These are phyloP conservation scores for Neria commutata DNA, from an alignment of 2,888 invertebrate genomes.

Conservation along the genomic window DNA sequence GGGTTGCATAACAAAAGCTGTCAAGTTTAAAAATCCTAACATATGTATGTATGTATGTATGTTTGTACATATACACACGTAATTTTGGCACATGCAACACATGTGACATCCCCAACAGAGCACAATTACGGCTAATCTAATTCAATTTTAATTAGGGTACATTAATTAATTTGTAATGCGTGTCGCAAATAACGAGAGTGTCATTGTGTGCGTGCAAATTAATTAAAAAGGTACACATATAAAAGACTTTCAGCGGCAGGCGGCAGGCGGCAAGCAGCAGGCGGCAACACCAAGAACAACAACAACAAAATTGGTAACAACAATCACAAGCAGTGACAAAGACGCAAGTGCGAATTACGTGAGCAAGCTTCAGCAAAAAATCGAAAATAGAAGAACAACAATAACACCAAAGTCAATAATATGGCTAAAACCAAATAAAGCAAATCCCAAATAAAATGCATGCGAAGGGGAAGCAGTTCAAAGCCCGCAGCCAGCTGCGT, in stretches of 20 bases:
- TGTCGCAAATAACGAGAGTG: constrained; percentile 43
- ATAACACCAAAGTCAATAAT: not conserved
- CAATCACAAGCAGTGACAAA: not conserved
- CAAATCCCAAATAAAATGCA: constrained; percentile 13
- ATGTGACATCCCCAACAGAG: constrained; percentile 21
- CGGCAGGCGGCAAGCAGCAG: constrained; percentile 3
- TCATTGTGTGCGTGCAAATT: constrained; percentile 42
- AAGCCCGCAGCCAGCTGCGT: too few species aligned
- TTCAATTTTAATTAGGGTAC: constrained; percentile 47
- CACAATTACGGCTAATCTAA: constrained; percentile 50
- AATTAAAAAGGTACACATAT: constrained; percentile 36
- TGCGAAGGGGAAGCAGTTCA: too few species aligned
- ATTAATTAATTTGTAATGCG: constrained; percentile 47
- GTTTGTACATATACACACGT: not conserved
- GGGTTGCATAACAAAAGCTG: too few species aligned
- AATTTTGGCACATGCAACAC: not conserved
- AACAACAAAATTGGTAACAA: constrained; percentile 1
- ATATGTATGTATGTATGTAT: not conserved
- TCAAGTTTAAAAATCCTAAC: not conserved
- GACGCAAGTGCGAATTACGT: not conserved
- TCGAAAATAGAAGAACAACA: constrained; percentile 11
- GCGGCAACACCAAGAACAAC: constrained; percentile 9
- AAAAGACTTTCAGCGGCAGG: constrained; percentile 17
- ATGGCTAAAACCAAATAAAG: constrained; percentile 14
- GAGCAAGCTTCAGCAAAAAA: constrained; percentile 8